phyloP scores from a whole-genome alignment of 2,888 invertebrate genomes.

The Pterobdella sp. region DNA sequence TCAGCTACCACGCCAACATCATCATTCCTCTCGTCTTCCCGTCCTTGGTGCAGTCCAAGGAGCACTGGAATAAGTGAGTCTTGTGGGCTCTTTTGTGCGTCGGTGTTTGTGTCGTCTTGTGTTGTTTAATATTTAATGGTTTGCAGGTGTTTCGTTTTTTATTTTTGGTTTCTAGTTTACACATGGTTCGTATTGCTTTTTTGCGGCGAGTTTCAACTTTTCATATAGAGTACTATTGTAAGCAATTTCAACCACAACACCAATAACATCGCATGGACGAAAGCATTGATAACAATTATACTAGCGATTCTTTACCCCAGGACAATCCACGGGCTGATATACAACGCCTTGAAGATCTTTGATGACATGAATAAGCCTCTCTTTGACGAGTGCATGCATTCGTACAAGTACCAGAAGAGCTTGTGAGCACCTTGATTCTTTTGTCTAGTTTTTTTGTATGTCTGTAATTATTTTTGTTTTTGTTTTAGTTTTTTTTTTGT shows the following conservation, averaged over 20 bases:
- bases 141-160: too few species aligned
- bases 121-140: too few species aligned
- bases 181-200: too few species aligned
- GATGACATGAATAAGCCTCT: constrained; percentile 99
- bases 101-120: not conserved
- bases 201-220: too few species aligned
- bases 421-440: constrained; percentile 85
- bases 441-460: too few species aligned
- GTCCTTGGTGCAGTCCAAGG: constrained; percentile 94
- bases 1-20: constrained; percentile 89
- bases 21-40: constrained; percentile 99
- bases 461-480: not conserved
- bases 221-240: too few species aligned
- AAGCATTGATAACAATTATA: not conserved
- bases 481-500: not conserved
- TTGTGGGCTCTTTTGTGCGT: not conserved
- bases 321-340: constrained; percentile 95
- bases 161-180: too few species aligned
- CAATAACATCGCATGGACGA: not conserved
- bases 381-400: constrained; percentile 92
- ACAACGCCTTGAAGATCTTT: constrained; percentile 98
- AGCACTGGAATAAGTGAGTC: constrained; percentile 89
- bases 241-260: too few species aligned
- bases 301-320: constrained; percentile 36
- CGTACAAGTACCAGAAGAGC: constrained; percentile 97